Conservation (phyloP, 2,888 invertebrate genomes). For the Tachina fera region DNA sequence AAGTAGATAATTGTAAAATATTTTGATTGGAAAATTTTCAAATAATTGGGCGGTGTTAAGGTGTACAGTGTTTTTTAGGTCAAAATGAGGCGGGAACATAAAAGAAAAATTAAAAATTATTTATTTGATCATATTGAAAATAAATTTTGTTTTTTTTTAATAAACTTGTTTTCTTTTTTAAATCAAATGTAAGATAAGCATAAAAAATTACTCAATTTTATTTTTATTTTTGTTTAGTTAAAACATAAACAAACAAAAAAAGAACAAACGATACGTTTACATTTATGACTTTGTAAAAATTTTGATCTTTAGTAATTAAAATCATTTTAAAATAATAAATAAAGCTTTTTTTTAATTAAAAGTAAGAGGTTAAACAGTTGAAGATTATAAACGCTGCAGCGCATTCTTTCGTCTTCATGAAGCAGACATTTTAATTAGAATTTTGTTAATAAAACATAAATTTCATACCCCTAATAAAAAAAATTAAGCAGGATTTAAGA, state of each 20-base stretch:
- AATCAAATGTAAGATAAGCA: conserved; percentile 2
- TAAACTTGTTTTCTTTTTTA: conserved; percentile 9
- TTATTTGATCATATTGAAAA: conserved; percentile 22
- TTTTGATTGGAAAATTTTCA: conserved; percentile 1
- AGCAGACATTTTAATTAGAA: conserved; percentile 8
- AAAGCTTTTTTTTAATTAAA: conserved; percentile 54
- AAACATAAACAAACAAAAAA: not conserved
- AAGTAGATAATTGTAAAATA: not conserved
- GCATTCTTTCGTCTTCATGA: not conserved
- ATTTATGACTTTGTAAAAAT: conserved; percentile 13
- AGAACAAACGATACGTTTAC: not conserved
- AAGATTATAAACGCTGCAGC: not conserved
- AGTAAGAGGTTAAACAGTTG: conserved; percentile 38
- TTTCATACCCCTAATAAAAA: conserved; percentile 28
- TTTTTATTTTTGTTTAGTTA: conserved; percentile 6
- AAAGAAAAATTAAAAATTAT: conserved; percentile 43
- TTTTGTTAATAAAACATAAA: conserved; percentile 37
- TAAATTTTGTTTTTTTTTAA: not conserved
- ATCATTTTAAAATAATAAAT: conserved; percentile 36
- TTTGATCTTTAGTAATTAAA: conserved; percentile 38
- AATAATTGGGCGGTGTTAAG: conserved; percentile 9
- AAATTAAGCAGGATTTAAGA: conserved; percentile 27
- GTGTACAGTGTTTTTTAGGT: not conserved
- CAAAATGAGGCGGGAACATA: conserved; percentile 23
- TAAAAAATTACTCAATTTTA: not conserved